phyloP scores from a whole-genome alignment of 2,113 vertebrate species.

The Alethe diademata region DNA sequence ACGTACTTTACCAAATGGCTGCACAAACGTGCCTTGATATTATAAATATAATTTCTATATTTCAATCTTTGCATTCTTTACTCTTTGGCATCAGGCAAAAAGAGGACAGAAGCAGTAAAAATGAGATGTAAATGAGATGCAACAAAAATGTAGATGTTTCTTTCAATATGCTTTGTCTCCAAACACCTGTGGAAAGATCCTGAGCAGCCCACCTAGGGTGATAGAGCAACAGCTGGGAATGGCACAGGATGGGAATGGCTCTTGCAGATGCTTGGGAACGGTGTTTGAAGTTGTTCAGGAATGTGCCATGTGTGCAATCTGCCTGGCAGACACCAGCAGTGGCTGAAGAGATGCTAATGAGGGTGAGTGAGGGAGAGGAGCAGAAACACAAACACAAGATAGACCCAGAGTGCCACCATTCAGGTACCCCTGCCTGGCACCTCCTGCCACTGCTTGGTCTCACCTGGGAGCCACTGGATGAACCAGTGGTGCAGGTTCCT shows the following conservation, averaged over 20 bases:
- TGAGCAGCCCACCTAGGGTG: not conserved
- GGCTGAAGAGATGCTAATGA: accelerated
- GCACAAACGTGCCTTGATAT: not conserved
- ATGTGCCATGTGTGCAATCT: not conserved
- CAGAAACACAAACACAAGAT: accelerated
- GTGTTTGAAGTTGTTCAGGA: not conserved
- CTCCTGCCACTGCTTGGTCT: not conserved
- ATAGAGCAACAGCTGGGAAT: not conserved
- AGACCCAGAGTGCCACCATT: accelerated
- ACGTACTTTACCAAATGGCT: not conserved
- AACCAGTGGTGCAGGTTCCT: not conserved
- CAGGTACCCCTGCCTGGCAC: not conserved
- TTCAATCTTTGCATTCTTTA: not conserved
- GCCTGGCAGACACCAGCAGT: not conserved
- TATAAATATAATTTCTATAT: not conserved
- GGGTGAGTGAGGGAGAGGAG: not conserved
- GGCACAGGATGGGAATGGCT: not conserved
- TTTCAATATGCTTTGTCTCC: not conserved
- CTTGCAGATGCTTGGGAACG: not conserved
- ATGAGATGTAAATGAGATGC: not conserved
- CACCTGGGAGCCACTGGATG: not conserved
- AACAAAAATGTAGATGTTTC: not conserved
- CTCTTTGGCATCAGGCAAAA: not conserved
- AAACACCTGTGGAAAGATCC: not conserved
- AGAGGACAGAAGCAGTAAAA: not conserved